Conservation (phyloP, 1,140 invertebrate species). For the Lineus longissimus region DNA sequence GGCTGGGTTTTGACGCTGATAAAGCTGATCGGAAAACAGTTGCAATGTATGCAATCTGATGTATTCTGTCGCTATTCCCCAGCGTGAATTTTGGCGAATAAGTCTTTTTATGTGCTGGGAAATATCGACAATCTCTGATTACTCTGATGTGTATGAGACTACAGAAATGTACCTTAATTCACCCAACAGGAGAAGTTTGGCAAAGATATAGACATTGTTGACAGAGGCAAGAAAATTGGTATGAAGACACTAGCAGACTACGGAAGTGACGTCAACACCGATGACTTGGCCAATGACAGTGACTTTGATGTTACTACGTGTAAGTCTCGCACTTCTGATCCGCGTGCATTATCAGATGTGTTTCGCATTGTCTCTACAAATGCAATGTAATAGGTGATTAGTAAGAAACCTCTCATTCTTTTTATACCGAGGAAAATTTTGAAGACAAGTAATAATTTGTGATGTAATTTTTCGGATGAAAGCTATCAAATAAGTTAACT, state of each 20-base stretch:
- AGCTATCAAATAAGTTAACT: too few relatives aligned
- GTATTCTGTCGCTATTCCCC: too few relatives aligned
- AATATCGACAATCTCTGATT: too few relatives aligned
- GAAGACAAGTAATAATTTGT: too few relatives aligned
- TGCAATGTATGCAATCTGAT: not conserved
- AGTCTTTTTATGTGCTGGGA: too few relatives aligned
- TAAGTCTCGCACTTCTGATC: conserved; percentile 24
- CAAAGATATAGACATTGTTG: conserved; percentile 36
- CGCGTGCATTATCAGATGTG: not conserved
- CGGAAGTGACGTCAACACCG: conserved; percentile 41
- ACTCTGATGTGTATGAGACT: too few relatives aligned
- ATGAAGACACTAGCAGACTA: conserved; percentile 43
- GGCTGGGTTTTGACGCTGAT: not conserved
- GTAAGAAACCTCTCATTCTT: too few relatives aligned
- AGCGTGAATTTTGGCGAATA: too few relatives aligned
- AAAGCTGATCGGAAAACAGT: not conserved
- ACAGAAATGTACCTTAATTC: too few relatives aligned
- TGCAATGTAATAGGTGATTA: too few relatives aligned
- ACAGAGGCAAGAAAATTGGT: conserved; percentile 37
- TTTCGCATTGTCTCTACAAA: not conserved
- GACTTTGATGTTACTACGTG: conserved; percentile 47
- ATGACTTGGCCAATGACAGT: conserved; percentile 48
- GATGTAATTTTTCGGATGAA: too few relatives aligned
- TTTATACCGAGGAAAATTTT: too few relatives aligned
- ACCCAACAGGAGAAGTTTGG: conserved; percentile 47